Base-by-base conservation (phyloP, 2,113 vertebrate species). In the Pipra filicauda region DNA sequence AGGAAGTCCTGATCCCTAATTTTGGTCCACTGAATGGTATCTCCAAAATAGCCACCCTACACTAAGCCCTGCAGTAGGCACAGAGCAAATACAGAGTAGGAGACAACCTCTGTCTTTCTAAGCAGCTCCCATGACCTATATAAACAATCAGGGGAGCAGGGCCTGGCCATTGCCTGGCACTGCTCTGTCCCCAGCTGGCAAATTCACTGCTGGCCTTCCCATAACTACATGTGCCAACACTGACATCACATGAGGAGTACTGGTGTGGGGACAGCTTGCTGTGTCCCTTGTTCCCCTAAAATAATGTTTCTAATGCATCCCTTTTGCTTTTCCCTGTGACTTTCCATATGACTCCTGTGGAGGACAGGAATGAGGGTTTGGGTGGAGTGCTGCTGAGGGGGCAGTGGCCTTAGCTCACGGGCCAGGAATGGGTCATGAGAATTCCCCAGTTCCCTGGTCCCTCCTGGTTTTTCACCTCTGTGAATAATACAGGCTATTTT, bases 361-460 rank as follows among this genome's bases (percentile, higher is more conserved):
- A 44, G 22, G 41, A 62, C 9, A 23, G 37, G 46, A 19, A 72
- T 66, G 30, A 23, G 55, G 13, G 6, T 37, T 18, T 2, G 18
- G 27, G 24, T 6, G 11, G 28, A 8, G 5, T 14, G 31, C 28
- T 52, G 61, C 49, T 43, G 16, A 69, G 22, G 14, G 17, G 20
- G 1, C 14, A 59, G 22, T 4, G 33, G n/a, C 44, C 35, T 24
- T 49, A 26, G 21, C 23, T 65, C 13, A 0, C 12, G 18, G 7
- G 15, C 12, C 39, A 84, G 16, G 24, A 41, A 11, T 21, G 14
- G 17, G 15, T 65, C 24, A n/a, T 64, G 17, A 82, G 27, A 52
- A 48, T 37, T 10, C 12, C 26, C 16, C 0, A 0, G 16, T 31
- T 76, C 35, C 35, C 15, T 61, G 2, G 0, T 39, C 11, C 7